phyloP scores from a whole-genome alignment of 2,113 vertebrate genomes.

The Fulmarus glacialis region DNA sequence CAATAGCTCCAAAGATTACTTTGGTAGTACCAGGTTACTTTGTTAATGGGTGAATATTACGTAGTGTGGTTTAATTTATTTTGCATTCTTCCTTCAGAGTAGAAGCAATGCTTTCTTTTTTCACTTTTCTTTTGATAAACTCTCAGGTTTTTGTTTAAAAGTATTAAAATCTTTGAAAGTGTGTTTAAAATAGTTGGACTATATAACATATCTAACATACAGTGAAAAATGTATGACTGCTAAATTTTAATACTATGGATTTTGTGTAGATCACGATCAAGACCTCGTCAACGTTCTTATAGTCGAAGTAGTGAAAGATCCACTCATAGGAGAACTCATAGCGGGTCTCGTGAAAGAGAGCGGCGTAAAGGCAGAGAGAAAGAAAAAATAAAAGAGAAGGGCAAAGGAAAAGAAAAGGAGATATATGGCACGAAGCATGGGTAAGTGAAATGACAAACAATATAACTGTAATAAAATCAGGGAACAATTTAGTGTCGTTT shows the following conservation, averaged over 20 bases:
- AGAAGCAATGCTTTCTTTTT: neutral
- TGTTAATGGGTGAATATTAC: rapidly evolving
- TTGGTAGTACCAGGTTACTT: neutral
- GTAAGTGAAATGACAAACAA: conserved; percentile 37
- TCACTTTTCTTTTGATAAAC: neutral
- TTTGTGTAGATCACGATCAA: conserved; percentile 83
- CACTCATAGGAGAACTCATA: conserved; percentile 80
- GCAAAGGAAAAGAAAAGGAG: conserved; percentile 81
- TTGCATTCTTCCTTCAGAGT: neutral
- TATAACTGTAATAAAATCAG: rapidly evolving
- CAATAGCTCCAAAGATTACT: neutral
- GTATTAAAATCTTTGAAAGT: neutral
- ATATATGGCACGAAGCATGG: conserved; percentile 55
- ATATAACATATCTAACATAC: neutral
- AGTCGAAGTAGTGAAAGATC: conserved; percentile 85
- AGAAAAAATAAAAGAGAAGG: conserved; percentile 71
- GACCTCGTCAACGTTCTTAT: conserved; percentile 79
- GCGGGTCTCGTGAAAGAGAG: conserved; percentile 78
- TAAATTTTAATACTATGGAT: neutral
- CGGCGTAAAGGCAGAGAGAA: conserved; percentile 81
- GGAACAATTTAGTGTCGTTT: rapidly evolving
- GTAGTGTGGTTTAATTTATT: neutral
- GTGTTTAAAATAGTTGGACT: neutral
- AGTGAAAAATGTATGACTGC: neutral
- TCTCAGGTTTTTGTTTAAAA: neutral